Conservation (phyloP, 2,797 vertebrate species). For the Kryptolebias ocellatus region DNA sequence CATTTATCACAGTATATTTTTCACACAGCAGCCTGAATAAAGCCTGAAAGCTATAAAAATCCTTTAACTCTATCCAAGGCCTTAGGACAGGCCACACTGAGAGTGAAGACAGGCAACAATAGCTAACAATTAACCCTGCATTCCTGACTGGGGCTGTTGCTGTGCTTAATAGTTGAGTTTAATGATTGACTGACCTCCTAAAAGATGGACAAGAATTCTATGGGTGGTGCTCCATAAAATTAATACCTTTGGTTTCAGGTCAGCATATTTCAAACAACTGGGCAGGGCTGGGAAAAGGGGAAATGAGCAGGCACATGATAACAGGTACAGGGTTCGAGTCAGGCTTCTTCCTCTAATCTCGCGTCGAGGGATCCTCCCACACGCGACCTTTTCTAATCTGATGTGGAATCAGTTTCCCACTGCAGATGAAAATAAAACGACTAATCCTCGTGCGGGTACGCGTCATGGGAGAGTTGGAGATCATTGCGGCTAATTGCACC, state of each 20-base stretch:
- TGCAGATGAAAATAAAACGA: constrained; percentile 25
- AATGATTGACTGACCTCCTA: constrained; percentile 78
- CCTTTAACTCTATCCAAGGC: constrained; percentile 40
- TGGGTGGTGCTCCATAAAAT: constrained; percentile 71
- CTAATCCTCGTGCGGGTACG: constrained; percentile 42
- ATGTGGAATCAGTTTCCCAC: constrained; percentile 26
- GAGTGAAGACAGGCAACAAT: constrained; percentile 61
- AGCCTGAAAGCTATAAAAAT: constrained; percentile 48
- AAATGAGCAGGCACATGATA: constrained; percentile 63
- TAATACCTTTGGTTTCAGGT: constrained; percentile 61
- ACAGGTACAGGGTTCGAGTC: constrained; percentile 67
- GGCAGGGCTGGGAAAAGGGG: constrained; percentile 51
- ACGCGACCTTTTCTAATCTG: constrained; percentile 37
- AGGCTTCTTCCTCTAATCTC: constrained; percentile 57
- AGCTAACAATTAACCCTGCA: constrained; percentile 80
- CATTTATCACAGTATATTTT: constrained; percentile 32
- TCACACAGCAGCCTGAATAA: constrained; percentile 23
- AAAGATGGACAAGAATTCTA: constrained; percentile 51
- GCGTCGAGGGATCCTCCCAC: constrained; percentile 37
- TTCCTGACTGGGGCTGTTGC: constrained; percentile 68
- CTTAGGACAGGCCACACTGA: constrained; percentile 48
- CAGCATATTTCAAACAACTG: constrained; percentile 63
- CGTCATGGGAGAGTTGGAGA: constrained; percentile 39
- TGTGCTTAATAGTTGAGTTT: constrained; percentile 70
- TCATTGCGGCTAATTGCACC: constrained; percentile 34